phyloP scores from a whole-genome alignment of 2,113 vertebrate species.

The Okapia johnstoni region DNA sequence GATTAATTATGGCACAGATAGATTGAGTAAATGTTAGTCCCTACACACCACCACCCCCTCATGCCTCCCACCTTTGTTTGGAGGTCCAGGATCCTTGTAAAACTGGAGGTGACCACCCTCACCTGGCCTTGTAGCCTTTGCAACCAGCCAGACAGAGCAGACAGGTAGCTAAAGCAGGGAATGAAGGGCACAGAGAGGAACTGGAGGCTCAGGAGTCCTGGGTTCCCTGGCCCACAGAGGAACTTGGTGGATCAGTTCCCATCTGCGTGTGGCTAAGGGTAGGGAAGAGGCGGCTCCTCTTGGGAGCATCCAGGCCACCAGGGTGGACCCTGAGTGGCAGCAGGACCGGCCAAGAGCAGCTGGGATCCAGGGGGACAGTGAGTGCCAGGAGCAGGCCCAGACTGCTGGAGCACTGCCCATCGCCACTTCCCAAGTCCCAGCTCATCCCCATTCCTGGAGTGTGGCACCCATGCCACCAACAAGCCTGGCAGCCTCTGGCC shows the following conservation, averaged over 20 bases:
- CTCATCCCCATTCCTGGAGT: background rate
- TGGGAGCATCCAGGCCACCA: background rate
- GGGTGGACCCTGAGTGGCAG: background rate
- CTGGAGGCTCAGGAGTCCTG: background rate
- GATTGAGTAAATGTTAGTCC: background rate
- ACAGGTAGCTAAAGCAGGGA: background rate
- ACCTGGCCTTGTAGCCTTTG: background rate
- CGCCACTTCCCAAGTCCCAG: background rate
- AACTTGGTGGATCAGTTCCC: rapidly evolving
- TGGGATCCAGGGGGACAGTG: background rate
- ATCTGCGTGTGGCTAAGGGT: background rate
- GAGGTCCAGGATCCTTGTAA: background rate
- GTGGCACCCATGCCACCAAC: background rate
- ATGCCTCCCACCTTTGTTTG: background rate
- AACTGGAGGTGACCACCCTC: background rate
- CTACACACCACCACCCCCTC: background rate
- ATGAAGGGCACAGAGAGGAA: background rate
- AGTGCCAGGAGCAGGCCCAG: background rate
- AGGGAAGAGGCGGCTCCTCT: background rate
- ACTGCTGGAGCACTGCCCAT: background rate
- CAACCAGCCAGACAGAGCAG: background rate
- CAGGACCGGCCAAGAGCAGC: background rate
- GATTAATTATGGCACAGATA: background rate
- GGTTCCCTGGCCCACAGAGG: background rate
- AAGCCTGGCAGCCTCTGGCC: background rate